Percentiles rank a stretch among this genome's conserved stretches.
Evolutionary conservation across 2,888 invertebrate genomes (phyloP).

Genomic region (Holacanthella duospinosa): DNA sequence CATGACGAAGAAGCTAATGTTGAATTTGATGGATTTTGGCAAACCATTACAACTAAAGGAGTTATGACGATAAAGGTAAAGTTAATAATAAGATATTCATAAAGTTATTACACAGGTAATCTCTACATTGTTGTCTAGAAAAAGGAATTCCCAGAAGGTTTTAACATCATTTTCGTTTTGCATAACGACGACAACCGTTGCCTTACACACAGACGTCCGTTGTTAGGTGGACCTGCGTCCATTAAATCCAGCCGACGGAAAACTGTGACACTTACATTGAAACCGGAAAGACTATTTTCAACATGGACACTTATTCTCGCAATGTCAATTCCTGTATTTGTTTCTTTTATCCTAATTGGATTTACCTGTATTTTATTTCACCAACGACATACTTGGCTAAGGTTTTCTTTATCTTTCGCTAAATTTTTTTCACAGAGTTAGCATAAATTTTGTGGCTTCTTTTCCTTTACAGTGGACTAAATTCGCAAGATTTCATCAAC

Average conservation of each 20-base stretch:
- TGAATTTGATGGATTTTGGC: slow-evolving; percentile 18
- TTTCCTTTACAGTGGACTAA: background rate
- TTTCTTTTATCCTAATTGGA: slow-evolving; percentile 10
- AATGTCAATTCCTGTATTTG: slow-evolving; percentile 17
- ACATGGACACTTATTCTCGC: slow-evolving; percentile 13
- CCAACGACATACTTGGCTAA: slow-evolving; percentile 29
- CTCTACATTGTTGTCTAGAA: slow-evolving; percentile 4
- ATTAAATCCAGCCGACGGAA: slow-evolving; percentile 10
- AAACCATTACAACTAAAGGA: slow-evolving; percentile 30
- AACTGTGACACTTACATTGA: slow-evolving; percentile 19
- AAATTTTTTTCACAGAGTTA: background rate
- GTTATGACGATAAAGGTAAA: slow-evolving; percentile 30
- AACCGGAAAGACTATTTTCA: slow-evolving; percentile 19
- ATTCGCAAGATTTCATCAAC: background rate
- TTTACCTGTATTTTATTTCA: slow-evolving; percentile 19
- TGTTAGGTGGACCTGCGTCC: background rate
- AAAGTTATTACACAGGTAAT: too few species aligned
- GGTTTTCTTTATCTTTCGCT: slow-evolving; percentile 14
- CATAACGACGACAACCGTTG: slow-evolving; percentile 17
- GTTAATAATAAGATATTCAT: background rate
- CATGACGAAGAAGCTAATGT: slow-evolving; percentile 15
- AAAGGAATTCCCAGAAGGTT: slow-evolving; percentile 21
- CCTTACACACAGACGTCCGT: background rate
- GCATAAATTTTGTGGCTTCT: background rate
- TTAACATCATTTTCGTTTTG: slow-evolving; percentile 25